phyloP scores from a whole-genome alignment of 2,113 vertebrate genomes.

The Grallaria varia region DNA sequence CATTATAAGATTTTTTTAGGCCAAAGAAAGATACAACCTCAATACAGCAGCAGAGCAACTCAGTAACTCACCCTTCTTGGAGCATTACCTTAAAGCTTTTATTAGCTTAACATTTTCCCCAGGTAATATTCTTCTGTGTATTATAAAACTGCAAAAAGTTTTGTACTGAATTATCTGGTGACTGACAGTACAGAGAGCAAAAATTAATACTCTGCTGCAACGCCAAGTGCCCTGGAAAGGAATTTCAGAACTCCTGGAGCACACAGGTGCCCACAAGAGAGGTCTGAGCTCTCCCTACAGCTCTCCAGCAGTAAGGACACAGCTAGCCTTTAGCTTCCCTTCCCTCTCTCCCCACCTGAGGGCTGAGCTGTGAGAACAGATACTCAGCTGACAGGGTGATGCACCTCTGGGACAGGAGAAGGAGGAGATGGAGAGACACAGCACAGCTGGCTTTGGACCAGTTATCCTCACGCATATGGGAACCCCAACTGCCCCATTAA shows the following conservation, averaged over 20 bases:
- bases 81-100: not conserved
- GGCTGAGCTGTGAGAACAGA: not conserved
- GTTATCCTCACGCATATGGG: not conserved
- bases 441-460: not conserved
- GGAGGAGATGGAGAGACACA: not conserved
- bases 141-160: not conserved
- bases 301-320: not conserved
- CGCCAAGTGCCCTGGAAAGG: not conserved
- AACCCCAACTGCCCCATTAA: not conserved
- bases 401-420: not conserved
- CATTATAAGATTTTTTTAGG: not conserved
- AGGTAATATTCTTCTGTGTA: not conserved
- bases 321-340: not conserved
- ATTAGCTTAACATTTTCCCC: not conserved
- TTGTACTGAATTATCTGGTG: not conserved
- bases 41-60: not conserved
- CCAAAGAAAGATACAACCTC: not conserved
- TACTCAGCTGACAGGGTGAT: not conserved
- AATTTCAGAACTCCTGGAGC: not conserved
- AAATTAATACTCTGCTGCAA: not conserved
- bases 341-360: not conserved
- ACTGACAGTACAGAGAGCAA: not conserved
- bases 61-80: not conserved
- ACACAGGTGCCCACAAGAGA: not conserved
- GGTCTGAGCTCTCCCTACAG: not conserved